Base-by-base conservation (phyloP, 2,113 vertebrate species). In the Colaptes auratus region DNA sequence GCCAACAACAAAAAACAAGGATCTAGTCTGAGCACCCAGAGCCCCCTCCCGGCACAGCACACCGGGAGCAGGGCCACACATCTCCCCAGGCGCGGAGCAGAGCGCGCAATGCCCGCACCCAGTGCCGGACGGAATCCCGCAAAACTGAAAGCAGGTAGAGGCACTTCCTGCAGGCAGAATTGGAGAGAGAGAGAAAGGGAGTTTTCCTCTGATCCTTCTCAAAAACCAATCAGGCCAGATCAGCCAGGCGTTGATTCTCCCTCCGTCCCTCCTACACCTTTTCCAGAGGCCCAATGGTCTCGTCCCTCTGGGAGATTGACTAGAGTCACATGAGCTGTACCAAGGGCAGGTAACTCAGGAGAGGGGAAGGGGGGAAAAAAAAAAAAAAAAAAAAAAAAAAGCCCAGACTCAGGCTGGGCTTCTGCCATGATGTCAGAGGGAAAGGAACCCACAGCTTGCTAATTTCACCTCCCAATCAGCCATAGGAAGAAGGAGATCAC, bases 371-470 rank as follows among this genome's bases (percentile, higher is more conserved):
- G 72, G 65, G 28, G 82, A 66, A 24, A 65, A 50, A 59, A 36
- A 19, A 12, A 2, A 20, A 15, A 60, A 60, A n/a, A 23, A 12
- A 2, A 69, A 69, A 66, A 58, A 82, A 85, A 88, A 55, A 48
- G 10, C 25, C 66, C 36, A 93, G 97, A 76, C 83, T 66, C 81
- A 93, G 88, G 76, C 92, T 95, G 91, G 94, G 97, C 95, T 97
- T 97, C 98, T 98, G 98, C 98, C 98, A 98, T 99, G 98, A 98
- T 98, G 98, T 98, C 97, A 97, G 97, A 97, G 97, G 98, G 97
- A 98, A 97, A 98, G 97, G 97, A 98, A 97, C 96, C 96, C 96
- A 97, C 97, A 97, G 98, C 96, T 93, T 98, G 98, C 95, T 98
- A 93, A 96, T 97, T 98, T 97, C 86, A 27, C 67, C 86, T 96